phyloP scores from a whole-genome alignment of 2,888 invertebrate genomes.

The Lordiphosa andalusiaca region DNA sequence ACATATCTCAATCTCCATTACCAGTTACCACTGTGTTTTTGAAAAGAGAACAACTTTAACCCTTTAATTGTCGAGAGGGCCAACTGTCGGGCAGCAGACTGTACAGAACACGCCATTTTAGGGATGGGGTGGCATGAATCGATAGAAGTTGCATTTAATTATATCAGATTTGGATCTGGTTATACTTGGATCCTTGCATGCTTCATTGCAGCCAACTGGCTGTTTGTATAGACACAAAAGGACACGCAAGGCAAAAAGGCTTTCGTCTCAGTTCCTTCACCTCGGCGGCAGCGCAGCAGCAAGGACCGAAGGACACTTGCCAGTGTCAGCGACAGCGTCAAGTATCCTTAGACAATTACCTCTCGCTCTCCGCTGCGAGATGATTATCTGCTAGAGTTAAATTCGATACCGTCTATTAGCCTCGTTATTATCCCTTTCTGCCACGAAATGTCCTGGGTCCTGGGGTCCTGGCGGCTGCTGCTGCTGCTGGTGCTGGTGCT shows the following conservation, averaged over 20 bases:
- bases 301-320: slow-evolving; percentile 44
- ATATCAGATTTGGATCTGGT: slow-evolving; percentile 53
- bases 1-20: no score
- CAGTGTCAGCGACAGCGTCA: slow-evolving; percentile 46
- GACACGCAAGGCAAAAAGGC: slow-evolving; percentile 26
- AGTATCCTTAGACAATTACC: slow-evolving; percentile 74
- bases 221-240: slow-evolving; percentile 26
- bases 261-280: slow-evolving; percentile 32
- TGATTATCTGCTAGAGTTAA: slow-evolving; percentile 78
- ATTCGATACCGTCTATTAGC: slow-evolving; percentile 79
- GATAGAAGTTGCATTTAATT: slow-evolving; percentile 64
- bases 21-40: no score
- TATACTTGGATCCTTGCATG: slow-evolving; percentile 27
- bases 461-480: slow-evolving; percentile 4
- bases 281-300: slow-evolving; percentile 11
- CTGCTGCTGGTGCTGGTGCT: slow-evolving; percentile 23
- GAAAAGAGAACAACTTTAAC: no score
- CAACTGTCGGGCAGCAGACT: slow-evolving; percentile 27
- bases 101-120: slow-evolving; percentile 3
- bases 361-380: slow-evolving; percentile 44
- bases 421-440: slow-evolving; percentile 72
- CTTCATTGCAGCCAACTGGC: slow-evolving; percentile 56
- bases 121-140: slow-evolving; percentile 19
- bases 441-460: slow-evolving; percentile 16
- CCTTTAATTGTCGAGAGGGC: no score